A percentile compares a stretch with the other conserved stretches of the same genome.
phyloP scores from a whole-genome alignment of 2,797 vertebrate species.

The Oceanodroma leucorhoa region DNA sequence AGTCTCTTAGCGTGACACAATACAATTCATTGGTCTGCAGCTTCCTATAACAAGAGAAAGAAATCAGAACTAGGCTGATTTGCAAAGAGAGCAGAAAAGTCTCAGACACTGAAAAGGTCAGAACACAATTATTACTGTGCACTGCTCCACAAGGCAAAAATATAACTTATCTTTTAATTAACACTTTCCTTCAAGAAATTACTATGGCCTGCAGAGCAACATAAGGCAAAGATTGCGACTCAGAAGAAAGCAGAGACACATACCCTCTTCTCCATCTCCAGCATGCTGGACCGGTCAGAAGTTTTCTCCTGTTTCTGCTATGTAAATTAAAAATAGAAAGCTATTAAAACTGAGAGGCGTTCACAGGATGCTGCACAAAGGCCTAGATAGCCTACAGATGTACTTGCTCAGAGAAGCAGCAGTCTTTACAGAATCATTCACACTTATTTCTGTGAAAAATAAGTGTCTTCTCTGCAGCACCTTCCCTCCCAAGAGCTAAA shows the following conservation, averaged over 20 bases:
- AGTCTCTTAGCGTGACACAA: background rate
- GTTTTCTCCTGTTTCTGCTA: conserved; percentile 90
- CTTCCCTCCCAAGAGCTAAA: background rate
- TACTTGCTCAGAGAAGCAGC: background rate
- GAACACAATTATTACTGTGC: background rate
- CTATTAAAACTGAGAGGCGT: background rate
- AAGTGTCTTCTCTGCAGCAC: background rate
- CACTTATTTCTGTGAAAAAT: background rate
- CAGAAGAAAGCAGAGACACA: conserved; percentile 26
- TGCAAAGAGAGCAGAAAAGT: background rate
- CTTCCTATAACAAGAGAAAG: background rate
- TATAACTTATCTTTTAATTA: conserved; percentile 28
- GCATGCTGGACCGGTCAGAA: conserved; percentile 85
- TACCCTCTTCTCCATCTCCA: conserved; percentile 93
- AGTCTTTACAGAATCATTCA: background rate
- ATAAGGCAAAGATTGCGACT: background rate
- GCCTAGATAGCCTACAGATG: background rate
- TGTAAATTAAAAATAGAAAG: conserved; percentile 48
- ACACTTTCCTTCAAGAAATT: background rate
- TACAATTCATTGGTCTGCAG: background rate
- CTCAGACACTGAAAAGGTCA: conserved; percentile 6
- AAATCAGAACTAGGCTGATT: background rate
- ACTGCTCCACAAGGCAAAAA: background rate
- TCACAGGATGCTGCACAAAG: background rate
- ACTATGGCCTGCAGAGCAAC: background rate